phyloP scores from a whole-genome alignment of 2,888 invertebrate species.

The Pseudococcus jackbeardsleyi region DNA sequence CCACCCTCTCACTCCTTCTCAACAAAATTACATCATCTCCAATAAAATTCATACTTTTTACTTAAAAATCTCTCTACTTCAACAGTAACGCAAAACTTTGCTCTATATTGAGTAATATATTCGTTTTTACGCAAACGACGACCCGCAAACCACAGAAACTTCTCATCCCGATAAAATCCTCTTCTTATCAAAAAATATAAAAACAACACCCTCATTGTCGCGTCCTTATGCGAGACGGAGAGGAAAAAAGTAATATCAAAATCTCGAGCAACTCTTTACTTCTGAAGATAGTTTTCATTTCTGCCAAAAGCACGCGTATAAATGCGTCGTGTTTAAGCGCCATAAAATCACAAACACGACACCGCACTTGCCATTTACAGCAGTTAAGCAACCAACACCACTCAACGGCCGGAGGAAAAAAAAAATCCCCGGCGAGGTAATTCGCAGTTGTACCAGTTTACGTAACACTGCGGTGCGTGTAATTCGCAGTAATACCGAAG shows the following conservation, averaged over 20 bases:
- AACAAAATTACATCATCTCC: too few species aligned
- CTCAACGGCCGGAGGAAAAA: not conserved
- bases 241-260: not conserved
- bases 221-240: not conserved
- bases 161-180: not conserved
- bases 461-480: slow-evolving; percentile 18
- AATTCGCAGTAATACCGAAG: slow-evolving; percentile 27
- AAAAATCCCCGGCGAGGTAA: not conserved
- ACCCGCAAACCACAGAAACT: too few species aligned
- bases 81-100: too few species aligned
- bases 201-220: not conserved
- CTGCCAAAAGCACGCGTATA: not conserved
- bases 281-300: slow-evolving; percentile 4
- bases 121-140: too few species aligned
- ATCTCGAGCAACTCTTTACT: not conserved
- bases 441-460: not conserved
- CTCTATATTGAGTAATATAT: too few species aligned
- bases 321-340: slow-evolving; percentile 21
- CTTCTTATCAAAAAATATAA: not conserved
- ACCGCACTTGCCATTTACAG: slow-evolving; percentile 41
- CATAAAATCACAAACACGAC: slow-evolving; percentile 30
- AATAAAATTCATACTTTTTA: too few species aligned
- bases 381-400: not conserved
- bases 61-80: too few species aligned
- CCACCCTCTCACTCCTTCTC: too few species aligned